Conservation (phyloP, 2,113 vertebrate species). For the Percina caprodes region DNA sequence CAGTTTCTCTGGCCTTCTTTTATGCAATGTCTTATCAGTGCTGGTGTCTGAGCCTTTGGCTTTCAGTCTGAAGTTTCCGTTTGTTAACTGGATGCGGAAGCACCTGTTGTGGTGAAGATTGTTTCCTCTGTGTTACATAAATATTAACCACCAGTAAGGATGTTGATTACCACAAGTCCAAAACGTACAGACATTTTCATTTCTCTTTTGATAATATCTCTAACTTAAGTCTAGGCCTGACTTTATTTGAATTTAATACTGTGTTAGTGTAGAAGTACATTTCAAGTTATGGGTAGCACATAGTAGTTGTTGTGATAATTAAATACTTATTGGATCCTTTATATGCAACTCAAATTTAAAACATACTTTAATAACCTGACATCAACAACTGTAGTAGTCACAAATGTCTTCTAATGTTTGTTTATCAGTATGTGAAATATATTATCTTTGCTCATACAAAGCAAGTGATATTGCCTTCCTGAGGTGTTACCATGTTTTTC, state of each 20-base stretch:
- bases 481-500: too few species aligned
- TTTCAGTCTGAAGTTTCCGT: conserved; percentile 27
- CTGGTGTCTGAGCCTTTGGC: neutral
- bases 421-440: neutral
- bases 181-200: neutral
- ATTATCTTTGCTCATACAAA: neutral
- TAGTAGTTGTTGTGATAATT: neutral
- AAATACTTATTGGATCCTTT: neutral
- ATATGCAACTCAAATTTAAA: neutral
- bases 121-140: conserved; percentile 57
- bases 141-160: conserved; percentile 40
- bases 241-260: neutral
- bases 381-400: neutral
- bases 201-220: neutral
- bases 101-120: conserved; percentile 59
- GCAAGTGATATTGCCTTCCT: too few species aligned
- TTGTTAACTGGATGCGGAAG: conserved; percentile 38
- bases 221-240: neutral
- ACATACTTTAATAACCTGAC: neutral
- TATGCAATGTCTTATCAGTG: neutral
- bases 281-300: neutral
- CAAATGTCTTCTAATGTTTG: neutral
- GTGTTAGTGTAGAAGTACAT: neutral
- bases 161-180: conserved; percentile 23
- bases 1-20: neutral